Evolutionary conservation across 2,113 vertebrate species (phyloP).

Genomic region (Pelmatolapia mariae): DNA sequence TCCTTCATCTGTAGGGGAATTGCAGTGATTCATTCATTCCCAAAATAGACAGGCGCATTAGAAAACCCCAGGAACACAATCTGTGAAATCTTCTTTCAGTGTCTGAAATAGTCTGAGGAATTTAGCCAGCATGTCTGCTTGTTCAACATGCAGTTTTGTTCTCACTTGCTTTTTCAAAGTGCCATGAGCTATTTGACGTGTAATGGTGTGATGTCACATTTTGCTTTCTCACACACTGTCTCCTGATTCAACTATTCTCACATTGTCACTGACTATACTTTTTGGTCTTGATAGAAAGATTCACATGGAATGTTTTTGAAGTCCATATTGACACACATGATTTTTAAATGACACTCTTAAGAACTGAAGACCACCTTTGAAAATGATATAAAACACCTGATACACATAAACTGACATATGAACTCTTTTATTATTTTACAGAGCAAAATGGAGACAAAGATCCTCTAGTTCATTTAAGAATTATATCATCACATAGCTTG

Average conservation of each 20-base stretch:
- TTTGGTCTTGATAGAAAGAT: background rate
- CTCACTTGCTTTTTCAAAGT: background rate
- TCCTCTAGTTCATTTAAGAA: background rate
- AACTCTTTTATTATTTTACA: background rate
- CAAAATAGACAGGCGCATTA: constrained; percentile 18
- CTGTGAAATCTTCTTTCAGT: constrained; percentile 39
- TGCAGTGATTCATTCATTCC: constrained; percentile 17
- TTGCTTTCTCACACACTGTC: background rate
- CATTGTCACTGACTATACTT: background rate
- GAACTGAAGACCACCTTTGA: background rate
- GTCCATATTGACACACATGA: background rate
- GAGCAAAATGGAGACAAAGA: background rate
- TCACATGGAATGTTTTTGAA: background rate
- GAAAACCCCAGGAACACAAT: constrained; percentile 19
- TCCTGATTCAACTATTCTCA: background rate
- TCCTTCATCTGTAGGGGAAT: constrained; percentile 1
- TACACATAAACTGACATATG: background rate
- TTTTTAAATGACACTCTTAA: background rate
- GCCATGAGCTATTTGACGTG: background rate
- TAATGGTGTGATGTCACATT: constrained; percentile 2
- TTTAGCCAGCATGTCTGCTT: constrained; percentile 2
- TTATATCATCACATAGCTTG: background rate
- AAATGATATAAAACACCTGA: background rate
- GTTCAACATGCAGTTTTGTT: background rate
- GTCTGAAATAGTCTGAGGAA: constrained; percentile 16